These are phyloP conservation scores for Centropus unirufus DNA, from an alignment of 2,113 vertebrate species.

Conservation along the genomic window DNA sequence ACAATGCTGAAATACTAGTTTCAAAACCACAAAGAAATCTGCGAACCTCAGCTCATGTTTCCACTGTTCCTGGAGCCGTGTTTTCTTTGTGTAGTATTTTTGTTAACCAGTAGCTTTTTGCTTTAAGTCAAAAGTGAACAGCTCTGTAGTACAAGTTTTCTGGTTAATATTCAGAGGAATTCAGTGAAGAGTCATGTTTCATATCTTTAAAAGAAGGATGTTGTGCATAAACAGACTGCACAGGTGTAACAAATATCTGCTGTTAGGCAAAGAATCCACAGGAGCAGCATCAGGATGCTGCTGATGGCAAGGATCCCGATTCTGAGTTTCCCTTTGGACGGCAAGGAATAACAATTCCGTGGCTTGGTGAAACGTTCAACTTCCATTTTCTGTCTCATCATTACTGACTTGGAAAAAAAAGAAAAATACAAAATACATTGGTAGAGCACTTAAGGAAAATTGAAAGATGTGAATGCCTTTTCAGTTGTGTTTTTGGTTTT, in stretches of 20 bases:
- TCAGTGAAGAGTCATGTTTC: background rate
- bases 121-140: background rate
- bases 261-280: background rate
- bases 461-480: background rate
- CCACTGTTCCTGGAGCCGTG: background rate
- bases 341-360: background rate
- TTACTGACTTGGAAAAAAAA: background rate
- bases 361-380: background rate
- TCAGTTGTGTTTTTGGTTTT: background rate
- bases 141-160: background rate
- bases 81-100: background rate
- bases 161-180: background rate
- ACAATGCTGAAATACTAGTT: background rate
- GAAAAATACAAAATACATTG: background rate
- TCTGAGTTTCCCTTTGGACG: background rate
- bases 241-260: background rate
- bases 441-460: background rate
- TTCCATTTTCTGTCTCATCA: background rate
- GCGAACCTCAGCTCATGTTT: background rate
- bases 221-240: background rate
- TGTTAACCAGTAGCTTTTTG: background rate
- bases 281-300: background rate
- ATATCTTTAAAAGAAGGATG: background rate
- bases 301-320: background rate
- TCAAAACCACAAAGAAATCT: background rate